Conservation (phyloP, 2,113 vertebrate genomes). For the Tenrec ecaudatus region DNA sequence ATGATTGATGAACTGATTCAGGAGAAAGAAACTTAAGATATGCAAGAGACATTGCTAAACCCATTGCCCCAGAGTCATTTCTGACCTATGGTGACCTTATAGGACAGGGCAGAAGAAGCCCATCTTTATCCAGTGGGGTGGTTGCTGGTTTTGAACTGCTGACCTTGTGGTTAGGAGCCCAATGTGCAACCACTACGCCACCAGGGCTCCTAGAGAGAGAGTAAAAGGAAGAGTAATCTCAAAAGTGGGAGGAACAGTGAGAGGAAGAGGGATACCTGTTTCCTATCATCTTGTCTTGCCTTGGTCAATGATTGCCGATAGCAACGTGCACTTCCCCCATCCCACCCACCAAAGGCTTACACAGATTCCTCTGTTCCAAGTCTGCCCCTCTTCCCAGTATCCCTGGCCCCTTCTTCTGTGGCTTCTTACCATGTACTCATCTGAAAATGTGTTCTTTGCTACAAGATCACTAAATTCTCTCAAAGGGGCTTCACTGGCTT, state of each 20-base stretch:
- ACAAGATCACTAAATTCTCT: neutral
- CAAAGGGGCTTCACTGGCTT: neutral
- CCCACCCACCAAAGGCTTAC: neutral
- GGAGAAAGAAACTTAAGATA: neutral
- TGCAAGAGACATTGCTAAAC: neutral
- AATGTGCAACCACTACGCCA: no score
- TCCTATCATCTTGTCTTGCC: neutral
- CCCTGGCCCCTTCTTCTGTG: neutral
- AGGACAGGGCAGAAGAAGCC: no score
- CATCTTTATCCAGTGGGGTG: no score
- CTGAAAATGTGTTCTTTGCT: neutral
- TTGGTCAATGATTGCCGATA: neutral
- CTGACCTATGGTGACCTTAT: no score
- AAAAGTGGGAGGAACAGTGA: neutral
- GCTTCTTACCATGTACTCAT: neutral
- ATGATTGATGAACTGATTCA: neutral
- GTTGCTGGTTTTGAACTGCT: no score
- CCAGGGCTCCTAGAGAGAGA: neutral
- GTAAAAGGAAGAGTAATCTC: neutral
- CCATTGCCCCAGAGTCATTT: no score
- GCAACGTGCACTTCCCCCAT: fast-evolving
- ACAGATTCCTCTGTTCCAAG: neutral
- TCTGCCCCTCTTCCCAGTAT: neutral
- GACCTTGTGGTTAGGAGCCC: no score
- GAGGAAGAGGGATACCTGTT: neutral